Percentiles rank a stretch among this genome's conserved stretches.
phyloP scores from a whole-genome alignment of 2,888 invertebrate species.

The Heteromurus nitidus region DNA sequence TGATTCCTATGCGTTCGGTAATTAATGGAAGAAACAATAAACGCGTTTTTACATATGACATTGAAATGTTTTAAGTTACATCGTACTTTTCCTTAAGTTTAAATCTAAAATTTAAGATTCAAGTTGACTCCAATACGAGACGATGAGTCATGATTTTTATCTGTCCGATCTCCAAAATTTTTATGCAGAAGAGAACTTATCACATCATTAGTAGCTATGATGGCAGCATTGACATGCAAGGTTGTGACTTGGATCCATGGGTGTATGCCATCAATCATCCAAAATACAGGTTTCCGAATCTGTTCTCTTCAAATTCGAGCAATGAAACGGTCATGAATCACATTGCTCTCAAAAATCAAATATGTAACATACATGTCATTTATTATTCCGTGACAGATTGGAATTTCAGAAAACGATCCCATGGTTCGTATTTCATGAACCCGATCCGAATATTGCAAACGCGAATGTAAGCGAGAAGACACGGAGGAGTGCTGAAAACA shows the following conservation, averaged over 20 bases:
- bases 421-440: conserved; percentile 80
- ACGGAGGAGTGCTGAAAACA: conserved; percentile 42
- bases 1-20: conserved; percentile 89
- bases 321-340: not conserved
- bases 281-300: conserved; percentile 81
- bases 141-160: too few species aligned
- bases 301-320: not conserved
- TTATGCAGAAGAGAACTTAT: conserved; percentile 75
- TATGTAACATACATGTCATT: not conserved
- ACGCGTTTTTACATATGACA: not conserved
- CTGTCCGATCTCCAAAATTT: not conserved
- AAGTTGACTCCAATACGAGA: too few species aligned
- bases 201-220: conserved; percentile 82
- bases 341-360: not conserved
- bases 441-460: conserved; percentile 74
- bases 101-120: not conserved
- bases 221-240: conserved; percentile 91
- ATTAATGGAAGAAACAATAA: conserved; percentile 74
- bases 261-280: conserved; percentile 94
- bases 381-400: conserved; percentile 77
- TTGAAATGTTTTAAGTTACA: not conserved
- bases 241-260: conserved; percentile 92
- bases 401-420: conserved; percentile 88
- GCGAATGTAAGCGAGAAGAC: conserved; percentile 59
- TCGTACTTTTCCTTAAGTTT: not conserved